Base-by-base conservation (phyloP, 2,888 invertebrate genomes). In the Eristalis intricaria region DNA sequence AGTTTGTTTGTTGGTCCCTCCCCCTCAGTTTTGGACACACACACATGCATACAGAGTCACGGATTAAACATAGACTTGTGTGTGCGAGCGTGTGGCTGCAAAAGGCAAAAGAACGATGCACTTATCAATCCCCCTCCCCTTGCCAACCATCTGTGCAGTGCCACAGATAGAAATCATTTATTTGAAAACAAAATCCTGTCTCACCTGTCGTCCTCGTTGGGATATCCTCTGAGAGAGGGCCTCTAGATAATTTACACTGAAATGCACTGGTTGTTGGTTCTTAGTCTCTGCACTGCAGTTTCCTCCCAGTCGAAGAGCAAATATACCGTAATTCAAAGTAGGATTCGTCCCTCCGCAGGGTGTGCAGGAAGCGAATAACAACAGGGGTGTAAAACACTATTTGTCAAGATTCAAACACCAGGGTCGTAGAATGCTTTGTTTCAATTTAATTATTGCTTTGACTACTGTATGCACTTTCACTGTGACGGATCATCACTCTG, bases 401-500 rank as follows among this genome's bases (percentile, higher is more conserved):
- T 56, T 61, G 38, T 22, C 60, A 50, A 22, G 8, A 58, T 11
- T 19, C 40, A 50, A 50, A 8, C n/a, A 19, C 5, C n/a, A 2
- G 15, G 13, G 19, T 13, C 2, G 26, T 2, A 38, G 29, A 10
- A 15, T 19, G 19, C 43, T 22, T 64, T 68, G n/a, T 71, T 80
- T 70, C 23, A 77, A 81, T 71, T 84, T 74, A 68, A 68, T 60
- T 69, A 74, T 43, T 74, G 3, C 15, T 43, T 32, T 15, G 2
- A 7, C 73, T 26, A 56, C 38, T 63, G 65, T 11, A 78, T 74
- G 74, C 86, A 82, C 66, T 82, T 86, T 82, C 82, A 82, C 86
- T 78, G 66, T 82, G 78, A 82, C 38, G 60, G 81, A 82, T 82
- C 69, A 82, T 77, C 50, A 81, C 69, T 78, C 19, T 65, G 56